Percentiles rank a stretch among this genome's conserved stretches.
Conservation (phyloP, 2,888 invertebrate species). For the Atherix ibis region DNA sequence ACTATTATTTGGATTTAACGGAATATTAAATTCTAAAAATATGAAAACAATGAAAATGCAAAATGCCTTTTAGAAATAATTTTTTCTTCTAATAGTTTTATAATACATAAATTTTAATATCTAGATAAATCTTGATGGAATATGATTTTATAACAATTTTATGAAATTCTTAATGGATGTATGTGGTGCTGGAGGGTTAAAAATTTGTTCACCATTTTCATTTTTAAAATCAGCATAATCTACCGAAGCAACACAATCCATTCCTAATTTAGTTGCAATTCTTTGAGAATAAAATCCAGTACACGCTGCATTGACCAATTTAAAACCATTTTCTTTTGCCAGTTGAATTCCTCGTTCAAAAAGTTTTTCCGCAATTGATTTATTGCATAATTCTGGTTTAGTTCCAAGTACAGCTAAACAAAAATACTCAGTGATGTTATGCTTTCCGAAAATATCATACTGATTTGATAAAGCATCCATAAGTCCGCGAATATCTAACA, state of each 20-base stretch:
- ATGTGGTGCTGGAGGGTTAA: constrained; percentile 10
- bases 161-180: too few relatives aligned
- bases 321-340: constrained; percentile 9
- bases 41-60: too few relatives aligned
- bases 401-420: constrained; percentile 10
- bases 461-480: constrained; percentile 5
- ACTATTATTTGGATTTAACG: too few relatives aligned
- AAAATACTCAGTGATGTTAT: constrained; percentile 7
- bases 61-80: too few relatives aligned
- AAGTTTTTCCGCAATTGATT: constrained; percentile 11
- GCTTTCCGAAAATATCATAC: constrained; percentile 9
- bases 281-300: constrained; percentile 11
- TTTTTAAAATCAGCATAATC: constrained; percentile 11
- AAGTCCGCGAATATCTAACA: neutral
- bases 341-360: constrained; percentile 8
- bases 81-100: too few relatives aligned
- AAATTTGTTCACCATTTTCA: constrained; percentile 8
- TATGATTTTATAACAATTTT: too few relatives aligned
- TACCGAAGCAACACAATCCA: constrained; percentile 8
- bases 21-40: too few relatives aligned
- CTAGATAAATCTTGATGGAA: too few relatives aligned
- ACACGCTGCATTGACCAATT: constrained; percentile 10
- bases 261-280: constrained; percentile 9
- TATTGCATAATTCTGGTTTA: constrained; percentile 8
- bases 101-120: too few relatives aligned